These are phyloP conservation scores for Halichondria panicea DNA, from an alignment of 37 sponge, comb jelly and placozoan species.

Conservation along the genomic window DNA sequence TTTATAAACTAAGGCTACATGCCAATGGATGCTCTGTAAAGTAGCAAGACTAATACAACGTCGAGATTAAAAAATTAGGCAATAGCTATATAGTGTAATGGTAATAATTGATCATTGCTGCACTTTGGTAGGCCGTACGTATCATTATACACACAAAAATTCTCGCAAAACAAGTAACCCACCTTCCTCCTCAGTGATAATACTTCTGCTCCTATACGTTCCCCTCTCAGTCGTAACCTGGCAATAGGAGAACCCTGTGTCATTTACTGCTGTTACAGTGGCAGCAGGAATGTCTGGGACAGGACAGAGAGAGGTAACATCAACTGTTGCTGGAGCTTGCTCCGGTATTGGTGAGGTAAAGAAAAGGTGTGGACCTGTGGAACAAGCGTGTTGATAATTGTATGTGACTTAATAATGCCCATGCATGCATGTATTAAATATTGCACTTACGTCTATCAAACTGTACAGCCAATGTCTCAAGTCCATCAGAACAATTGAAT, in stretches of 20 bases:
- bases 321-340: background rate
- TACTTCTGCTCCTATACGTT: slow-evolving; percentile 7
- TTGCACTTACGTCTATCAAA: background rate
- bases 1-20: no score
- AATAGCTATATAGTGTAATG: no score
- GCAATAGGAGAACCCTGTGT: background rate
- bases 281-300: slow-evolving; percentile 5
- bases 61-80: no score
- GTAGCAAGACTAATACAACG: no score
- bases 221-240: slow-evolving; percentile 8
- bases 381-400: no score
- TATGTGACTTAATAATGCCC: no score
- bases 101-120: no score
- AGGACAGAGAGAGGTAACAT: slow-evolving; percentile 4
- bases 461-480: background rate
- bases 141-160: no score
- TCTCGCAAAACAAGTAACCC: no score
- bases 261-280: slow-evolving; percentile 1
- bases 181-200: background rate
- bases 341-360: slow-evolving; percentile 1
- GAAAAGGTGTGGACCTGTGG: background rate
- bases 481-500: background rate
- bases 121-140: no score
- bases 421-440: background rate
- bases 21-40: no score